phyloP scores from a whole-genome alignment of 2,888 invertebrate genomes.

The Philonicus albiceps region DNA sequence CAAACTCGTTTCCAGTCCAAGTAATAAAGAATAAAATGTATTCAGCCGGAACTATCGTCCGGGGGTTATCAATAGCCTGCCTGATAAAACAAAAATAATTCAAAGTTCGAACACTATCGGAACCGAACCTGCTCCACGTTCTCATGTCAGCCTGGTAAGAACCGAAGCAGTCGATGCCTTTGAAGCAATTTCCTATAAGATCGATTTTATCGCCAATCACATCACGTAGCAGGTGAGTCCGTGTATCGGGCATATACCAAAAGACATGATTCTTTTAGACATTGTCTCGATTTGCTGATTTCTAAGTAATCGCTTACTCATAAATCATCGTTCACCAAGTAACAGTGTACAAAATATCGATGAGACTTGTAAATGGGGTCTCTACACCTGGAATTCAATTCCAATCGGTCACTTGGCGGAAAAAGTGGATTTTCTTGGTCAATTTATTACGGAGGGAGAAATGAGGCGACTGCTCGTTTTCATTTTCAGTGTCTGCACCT shows the following conservation, averaged over 20 bases:
- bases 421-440: neutral
- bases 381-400: neutral
- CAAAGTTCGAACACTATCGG: slow-evolving; percentile 38
- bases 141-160: slow-evolving; percentile 56
- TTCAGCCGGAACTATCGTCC: neutral
- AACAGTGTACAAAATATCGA: neutral
- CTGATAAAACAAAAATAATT: slow-evolving; percentile 2
- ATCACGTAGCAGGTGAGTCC: neutral
- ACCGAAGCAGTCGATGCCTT: slow-evolving; percentile 59
- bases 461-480: neutral
- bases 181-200: slow-evolving; percentile 54
- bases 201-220: slow-evolving; percentile 55
- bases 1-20: neutral
- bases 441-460: neutral
- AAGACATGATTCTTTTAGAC: neutral
- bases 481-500: neutral
- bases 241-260: neutral
- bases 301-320: neutral
- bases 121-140: slow-evolving; percentile 14
- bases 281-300: neutral
- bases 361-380: neutral
- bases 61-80: neutral
- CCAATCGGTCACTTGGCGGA: neutral
- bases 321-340: neutral
- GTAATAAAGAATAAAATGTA: neutral